phyloP scores from a whole-genome alignment of 1,140 invertebrate species.

The Lepidurus arcticus region DNA sequence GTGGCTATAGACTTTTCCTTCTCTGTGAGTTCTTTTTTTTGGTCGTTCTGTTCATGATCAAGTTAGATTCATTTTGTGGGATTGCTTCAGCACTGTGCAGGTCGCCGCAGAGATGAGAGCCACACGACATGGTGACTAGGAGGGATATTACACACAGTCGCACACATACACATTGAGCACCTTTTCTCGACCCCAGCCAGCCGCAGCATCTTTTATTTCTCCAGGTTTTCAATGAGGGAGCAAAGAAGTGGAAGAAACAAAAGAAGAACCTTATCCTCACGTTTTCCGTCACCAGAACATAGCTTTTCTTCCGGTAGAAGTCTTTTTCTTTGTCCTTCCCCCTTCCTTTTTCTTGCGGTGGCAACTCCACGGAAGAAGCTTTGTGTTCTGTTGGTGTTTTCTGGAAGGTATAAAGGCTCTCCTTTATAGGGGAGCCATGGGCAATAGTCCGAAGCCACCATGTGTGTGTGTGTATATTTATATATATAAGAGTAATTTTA shows the following conservation, averaged over 20 bases:
- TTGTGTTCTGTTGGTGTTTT: neutral
- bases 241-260: neutral
- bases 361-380: neutral
- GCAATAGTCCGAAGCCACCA: too few species aligned
- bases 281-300: constrained; percentile 18
- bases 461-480: too few species aligned
- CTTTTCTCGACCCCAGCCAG: neutral
- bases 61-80: constrained; percentile 22
- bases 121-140: neutral
- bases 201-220: neutral
- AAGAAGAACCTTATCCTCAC: neutral
- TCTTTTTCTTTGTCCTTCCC: neutral
- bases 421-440: too few species aligned
- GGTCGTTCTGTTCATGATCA: neutral
- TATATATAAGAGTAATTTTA: too few species aligned
- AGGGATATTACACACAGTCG: neutral
- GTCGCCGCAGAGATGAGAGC: neutral
- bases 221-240: neutral
- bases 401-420: neutral
- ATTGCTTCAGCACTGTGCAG: neutral
- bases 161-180: neutral
- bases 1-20: neutral
- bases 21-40: neutral
- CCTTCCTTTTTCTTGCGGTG: neutral
- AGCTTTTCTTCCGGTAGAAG: neutral